Evolutionary conservation across 2,888 invertebrate genomes (phyloP), one percentile per base, ranked within the genome.

Genomic region (Bellardia pandia): DNA sequence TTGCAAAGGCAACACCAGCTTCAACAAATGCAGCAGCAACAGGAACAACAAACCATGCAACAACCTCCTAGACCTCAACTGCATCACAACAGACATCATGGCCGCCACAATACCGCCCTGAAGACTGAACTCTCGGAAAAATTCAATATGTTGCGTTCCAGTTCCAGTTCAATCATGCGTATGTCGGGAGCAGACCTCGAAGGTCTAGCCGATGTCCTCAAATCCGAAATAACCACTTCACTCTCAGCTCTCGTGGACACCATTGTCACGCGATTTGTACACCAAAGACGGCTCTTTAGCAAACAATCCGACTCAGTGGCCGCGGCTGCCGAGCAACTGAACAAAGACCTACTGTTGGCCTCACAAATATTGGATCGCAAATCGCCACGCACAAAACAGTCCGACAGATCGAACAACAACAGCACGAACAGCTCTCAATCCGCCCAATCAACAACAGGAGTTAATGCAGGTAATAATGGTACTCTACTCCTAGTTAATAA

Each of bases 201-300:
- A 92, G 97, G 97, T 77, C 94, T 99, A 74, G 98, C 98, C n/a
- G 98, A 98, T 91, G 96, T 97, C 79, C 95, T 99, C 6, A 99
- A 99, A 94, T 96, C 96, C 75, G 98, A 99, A 94, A 97, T 99
- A 89, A 96, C 97, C 37, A 95, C 97, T 53, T 97, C 97, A 1
- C 94, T 99, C 64, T 96, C 97, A 23, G 97, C 96, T 89, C 94
- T 98, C 64, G 97, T 99, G 89, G 98, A 99, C 93, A 97, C 97
- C 30, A 97, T 98, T 86, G 96, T 98, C 86, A 96, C 97, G 42
- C 95, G 97, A 90, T 98, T 97, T 92, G 96, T 97, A 86, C 97
- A 97, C 90, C 97, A 97, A 93, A 95, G 96, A 88, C 95, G 97
- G 89, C 95, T 96, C 89, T 94, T 96, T 90, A 96, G 96, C 87